Evolutionary conservation across 2,888 invertebrate genomes (phyloP), one percentile per base, ranked within the genome.

Genomic region (Pharmacophagus antenor): DNA sequence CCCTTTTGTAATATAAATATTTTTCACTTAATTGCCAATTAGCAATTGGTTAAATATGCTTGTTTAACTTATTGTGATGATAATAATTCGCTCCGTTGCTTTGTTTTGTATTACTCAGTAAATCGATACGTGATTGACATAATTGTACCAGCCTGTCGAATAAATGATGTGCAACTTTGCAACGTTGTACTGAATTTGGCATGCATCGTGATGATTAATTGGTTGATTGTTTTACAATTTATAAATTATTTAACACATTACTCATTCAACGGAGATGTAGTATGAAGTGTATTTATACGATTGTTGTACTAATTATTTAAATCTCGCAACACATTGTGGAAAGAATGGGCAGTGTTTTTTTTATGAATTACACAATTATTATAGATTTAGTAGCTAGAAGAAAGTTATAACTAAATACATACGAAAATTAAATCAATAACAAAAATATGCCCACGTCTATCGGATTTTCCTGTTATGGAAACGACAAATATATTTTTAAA

Each of bases 121-220:
- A 64, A 72, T 75, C 67, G 66, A 70, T 68, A 67, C 81, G 79
- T 79, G 83, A 77, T 77, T 74, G 76, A 74, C 60, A 65, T 64
- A 56, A 63, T 54, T 56, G 63, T 22, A 57, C 41, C 44, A 23
- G 18, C 37, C 27, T 46, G 20, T 46, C 51, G 46, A 27, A 37
- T 48, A 22, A 18, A 47, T 47, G 41, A 58, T 52, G 51, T 44
- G 47, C 47, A 22, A 46, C 58, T 17, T 37, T 53, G 41, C 58
- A 58, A n/a, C 46, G 21, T 46, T n/a, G 12, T 18, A 12, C 20
- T 23, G 37, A 20, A 47, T 53, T 58, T 50, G 17, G 51, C 27
- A 51, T 46, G 51, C 57, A 44, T 41, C 44, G 51, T 21, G 25
- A 15, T 51, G 50, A 57, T 57, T 57, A 57, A 57, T 57, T 41